Base-by-base conservation (phyloP, 2,113 vertebrate genomes). In the Perca fluviatilis region DNA sequence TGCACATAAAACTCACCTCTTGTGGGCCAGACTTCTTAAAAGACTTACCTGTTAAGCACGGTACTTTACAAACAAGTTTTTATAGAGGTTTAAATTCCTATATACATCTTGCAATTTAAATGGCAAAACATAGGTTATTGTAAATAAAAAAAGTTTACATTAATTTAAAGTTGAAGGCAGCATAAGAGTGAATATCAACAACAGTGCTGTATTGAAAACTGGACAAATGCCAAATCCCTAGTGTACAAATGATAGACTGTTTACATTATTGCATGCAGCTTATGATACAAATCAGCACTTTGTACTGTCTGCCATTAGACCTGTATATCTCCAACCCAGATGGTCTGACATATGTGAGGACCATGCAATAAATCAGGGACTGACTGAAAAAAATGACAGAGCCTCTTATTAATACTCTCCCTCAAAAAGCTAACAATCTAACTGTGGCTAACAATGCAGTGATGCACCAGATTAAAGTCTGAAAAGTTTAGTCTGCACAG, bases 191-290 rank as follows among this genome's bases (percentile, higher is more conserved):
- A 72, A 60, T 61, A 80, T 51, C 68, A 62, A 68, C 58, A 68
- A 5, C 27, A 30, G 6, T 65, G n/a, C n/a, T 57, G 18, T 65
- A 57, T 33, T 61, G 11, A 69, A 78, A 86, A 78, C 58, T 73
- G 33, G 50, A 82, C 56, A 27, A 50, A 75, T 53, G 33, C 49
- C 27, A 65, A 6, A 25, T 60, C 5, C 11, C 49, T 43, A 18
- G 10, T 62, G 21, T 27, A 73, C 64, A 88, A 87, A 83, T 80
- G 36, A 69, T 25, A 18, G 54, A 71, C 4, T 11, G 65, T 85
- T 88, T 82, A 88, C 73, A 86, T 61, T 83, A 40, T 72, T 57
- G 58, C 15, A 77, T 70, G 76, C 53, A 77, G 75, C 88, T 84
- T 86, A 78, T 60, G 43, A 46, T 57, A 66, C 65, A 87, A 87